Evolutionary conservation across 2,113 vertebrate genomes (phyloP), one percentile per base, ranked within the genome.

Genomic region (Pimephales promelas): DNA sequence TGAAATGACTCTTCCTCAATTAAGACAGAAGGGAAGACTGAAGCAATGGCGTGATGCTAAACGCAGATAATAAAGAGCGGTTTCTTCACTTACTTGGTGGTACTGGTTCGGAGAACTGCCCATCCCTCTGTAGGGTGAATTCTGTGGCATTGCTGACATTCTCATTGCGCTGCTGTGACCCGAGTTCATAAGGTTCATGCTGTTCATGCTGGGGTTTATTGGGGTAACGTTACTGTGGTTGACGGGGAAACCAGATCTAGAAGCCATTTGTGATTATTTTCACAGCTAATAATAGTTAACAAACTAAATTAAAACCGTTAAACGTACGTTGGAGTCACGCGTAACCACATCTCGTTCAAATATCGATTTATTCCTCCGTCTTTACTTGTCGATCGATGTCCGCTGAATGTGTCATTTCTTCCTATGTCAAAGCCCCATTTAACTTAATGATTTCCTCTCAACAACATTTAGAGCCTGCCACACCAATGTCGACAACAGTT

Each of bases 61-160:
- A 31, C 57, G 24, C 59, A 86, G 14, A 64, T 26, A 66, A 70
- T 54, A 75, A 26, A 68, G 73, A 22, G 22, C 10, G 31, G 8
- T 66, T 20, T 10, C 26, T 10, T 2, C 16, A 61, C 82, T 77
- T 79, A 95, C 94, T 91, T 93, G 93, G 10, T 89, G 90, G 82
- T 93, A 95, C 57, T 92, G 94, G 24, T 91, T 89, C 3, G 86
- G 72, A 49, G 1, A 85, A 85, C 20, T 91, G 28, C 74, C 71
- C 90, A 95, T 87, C 73, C 90, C 87, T 16, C 95, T 91, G 87
- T 88, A 95, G 70, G 87, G 92, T 16, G 91, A 87, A 79, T 86
- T 85, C 56, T 59, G 92, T 10, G 90, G 92, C 87, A 95, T 89
- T 57, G 88, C 90, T 16, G 89, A 24, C 89, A 94, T 92, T 88